Conservation (phyloP, 2,888 invertebrate species). For the Morpho deidamia region DNA sequence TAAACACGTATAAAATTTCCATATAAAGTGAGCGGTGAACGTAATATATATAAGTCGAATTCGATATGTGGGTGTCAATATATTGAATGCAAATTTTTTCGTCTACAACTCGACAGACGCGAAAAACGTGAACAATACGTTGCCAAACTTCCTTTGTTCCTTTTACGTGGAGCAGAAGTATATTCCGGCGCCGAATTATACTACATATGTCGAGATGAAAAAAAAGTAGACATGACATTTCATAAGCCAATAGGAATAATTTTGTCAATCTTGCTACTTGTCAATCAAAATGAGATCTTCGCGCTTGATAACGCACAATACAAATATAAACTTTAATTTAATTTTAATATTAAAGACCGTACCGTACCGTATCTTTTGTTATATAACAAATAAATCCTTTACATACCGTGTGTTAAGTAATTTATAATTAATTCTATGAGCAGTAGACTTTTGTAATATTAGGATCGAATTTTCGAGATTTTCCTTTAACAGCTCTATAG, state of each 20-base stretch:
- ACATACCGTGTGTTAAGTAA: no score
- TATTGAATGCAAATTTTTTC: slow-evolving; percentile 54
- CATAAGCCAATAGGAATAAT: background rate
- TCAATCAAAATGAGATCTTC: no score
- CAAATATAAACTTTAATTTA: no score
- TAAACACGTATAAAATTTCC: no score
- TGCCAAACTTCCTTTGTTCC: slow-evolving; percentile 74
- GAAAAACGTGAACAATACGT: slow-evolving; percentile 56
- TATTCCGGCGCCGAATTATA: slow-evolving; percentile 42
- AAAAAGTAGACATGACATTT: slow-evolving; percentile 16
- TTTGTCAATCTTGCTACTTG: background rate
- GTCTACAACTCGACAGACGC: slow-evolving; percentile 50
- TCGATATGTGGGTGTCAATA: slow-evolving; percentile 40
- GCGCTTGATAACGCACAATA: no score
- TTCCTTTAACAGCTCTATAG: no score
- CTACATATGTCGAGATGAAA: slow-evolving; percentile 18
- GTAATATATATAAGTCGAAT: slow-evolving; percentile 12
- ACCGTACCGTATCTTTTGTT: no score
- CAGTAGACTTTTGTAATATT: no score
- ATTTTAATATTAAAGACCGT: no score
- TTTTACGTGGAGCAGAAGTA: slow-evolving; percentile 37
- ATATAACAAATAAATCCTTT: no score
- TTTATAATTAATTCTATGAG: no score
- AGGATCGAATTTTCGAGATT: no score
- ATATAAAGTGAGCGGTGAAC: background rate